Conservation (phyloP, 2,888 invertebrate species). For the Hipparchia sbordonii region DNA sequence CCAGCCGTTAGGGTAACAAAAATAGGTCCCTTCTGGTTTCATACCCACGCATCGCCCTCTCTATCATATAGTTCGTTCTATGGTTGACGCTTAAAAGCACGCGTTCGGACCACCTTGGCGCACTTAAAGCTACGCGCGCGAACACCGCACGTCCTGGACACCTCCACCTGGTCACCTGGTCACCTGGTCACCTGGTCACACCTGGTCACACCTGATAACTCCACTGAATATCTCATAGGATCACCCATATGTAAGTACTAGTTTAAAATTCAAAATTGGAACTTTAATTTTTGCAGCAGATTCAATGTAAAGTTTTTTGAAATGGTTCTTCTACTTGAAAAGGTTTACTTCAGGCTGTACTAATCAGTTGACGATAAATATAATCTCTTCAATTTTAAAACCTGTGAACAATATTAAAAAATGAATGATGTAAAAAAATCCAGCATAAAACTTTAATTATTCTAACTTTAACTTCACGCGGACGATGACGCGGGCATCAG, state of each 20-base stretch:
- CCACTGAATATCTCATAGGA: not conserved
- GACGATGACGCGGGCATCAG: too few species aligned
- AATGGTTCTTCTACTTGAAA: too few species aligned
- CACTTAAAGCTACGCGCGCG: slow-evolving; percentile 56
- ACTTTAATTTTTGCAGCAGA: not conserved
- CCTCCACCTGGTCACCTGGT: not conserved
- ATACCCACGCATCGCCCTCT: slow-evolving; percentile 6
- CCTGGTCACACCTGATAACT: not conserved
- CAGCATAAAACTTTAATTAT: too few species aligned
- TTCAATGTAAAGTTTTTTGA: not conserved
- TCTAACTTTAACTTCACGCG: too few species aligned
- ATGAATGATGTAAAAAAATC: too few species aligned
- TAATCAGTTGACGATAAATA: too few species aligned
- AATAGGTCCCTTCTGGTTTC: not conserved
- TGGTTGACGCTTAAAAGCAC: slow-evolving; percentile 69
- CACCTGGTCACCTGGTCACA: not conserved
- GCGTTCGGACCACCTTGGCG: slow-evolving; percentile 64
- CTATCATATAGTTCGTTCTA: slow-evolving; percentile 53
- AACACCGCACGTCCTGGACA: slow-evolving; percentile 22
- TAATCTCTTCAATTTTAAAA: too few species aligned
- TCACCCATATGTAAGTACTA: not conserved
- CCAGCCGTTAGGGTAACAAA: too few species aligned
- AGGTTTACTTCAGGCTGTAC: too few species aligned
- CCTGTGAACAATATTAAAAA: too few species aligned
- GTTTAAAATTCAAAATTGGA: not conserved